Conservation (phyloP, 2,888 invertebrate species). For the Chrysotoxum bicinctum region DNA sequence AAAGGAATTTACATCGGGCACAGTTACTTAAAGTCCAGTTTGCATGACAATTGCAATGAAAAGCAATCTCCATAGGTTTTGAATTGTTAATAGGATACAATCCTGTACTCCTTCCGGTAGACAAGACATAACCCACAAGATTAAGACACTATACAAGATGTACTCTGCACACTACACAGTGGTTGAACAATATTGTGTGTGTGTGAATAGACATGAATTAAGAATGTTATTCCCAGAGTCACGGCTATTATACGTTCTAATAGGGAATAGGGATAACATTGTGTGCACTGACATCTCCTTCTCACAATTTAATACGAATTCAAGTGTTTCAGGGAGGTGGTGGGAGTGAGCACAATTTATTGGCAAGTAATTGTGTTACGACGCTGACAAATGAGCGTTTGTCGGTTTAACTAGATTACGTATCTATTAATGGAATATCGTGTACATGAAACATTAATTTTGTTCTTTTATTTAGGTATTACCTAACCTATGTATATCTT, state of each 20-base stretch:
- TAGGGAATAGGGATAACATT: conserved; percentile 48
- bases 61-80: conserved; percentile 51
- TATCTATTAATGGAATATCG: conserved; percentile 73
- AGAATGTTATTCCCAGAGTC: conserved; percentile 62
- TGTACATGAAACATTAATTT: conserved; percentile 48
- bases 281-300: conserved; percentile 68
- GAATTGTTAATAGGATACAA: conserved; percentile 63
- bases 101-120: conserved; percentile 32
- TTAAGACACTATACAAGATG: conserved; percentile 61
- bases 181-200: conserved; percentile 55
- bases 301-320: conserved; percentile 65
- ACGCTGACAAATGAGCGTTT: conserved; percentile 74
- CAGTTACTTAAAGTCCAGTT: conserved; percentile 65
- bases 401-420: conserved; percentile 73
- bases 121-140: conserved; percentile 61
- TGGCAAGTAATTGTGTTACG: conserved; percentile 73
- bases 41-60: conserved; percentile 67
- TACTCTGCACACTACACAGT: background rate
- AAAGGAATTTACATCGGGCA: background rate
- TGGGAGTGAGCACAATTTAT: conserved; percentile 71
- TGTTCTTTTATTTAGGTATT: background rate
- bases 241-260: conserved; percentile 26
- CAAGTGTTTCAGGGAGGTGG: conserved; percentile 43
- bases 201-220: conserved; percentile 68
- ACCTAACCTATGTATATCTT: background rate